Percentiles rank a stretch among this genome's conserved stretches.
Evolutionary conservation across 2,888 invertebrate genomes (phyloP).

Genomic region (Quadroppia sp.): DNA sequence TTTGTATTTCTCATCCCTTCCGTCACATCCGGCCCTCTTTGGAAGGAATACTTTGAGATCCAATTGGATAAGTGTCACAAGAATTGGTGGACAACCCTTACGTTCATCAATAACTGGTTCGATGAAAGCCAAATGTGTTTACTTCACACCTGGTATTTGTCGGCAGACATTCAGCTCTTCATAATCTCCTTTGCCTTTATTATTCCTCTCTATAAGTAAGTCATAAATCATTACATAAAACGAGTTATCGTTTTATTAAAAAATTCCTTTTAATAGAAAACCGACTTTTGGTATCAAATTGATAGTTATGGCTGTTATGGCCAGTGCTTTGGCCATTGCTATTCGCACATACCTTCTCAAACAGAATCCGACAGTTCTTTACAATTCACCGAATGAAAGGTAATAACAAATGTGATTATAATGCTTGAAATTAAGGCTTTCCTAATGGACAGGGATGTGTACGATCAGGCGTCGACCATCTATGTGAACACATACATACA

Average conservation of each 20-base stretch:
- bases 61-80: slow-evolving; percentile 46
- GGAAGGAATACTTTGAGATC: slow-evolving; percentile 46
- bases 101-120: slow-evolving; percentile 48
- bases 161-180: slow-evolving; percentile 47
- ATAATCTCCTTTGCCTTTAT: slow-evolving; percentile 42
- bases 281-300: slow-evolving; percentile 41
- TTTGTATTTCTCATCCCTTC: slow-evolving; percentile 46
- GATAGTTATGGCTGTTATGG: slow-evolving; percentile 11
- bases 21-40: slow-evolving; percentile 46
- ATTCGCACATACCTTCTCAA: slow-evolving; percentile 37
- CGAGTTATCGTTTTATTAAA: not conserved
- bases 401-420: slow-evolving; percentile 28
- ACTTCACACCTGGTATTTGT: slow-evolving; percentile 47
- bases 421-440: not conserved
- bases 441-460: slow-evolving; percentile 39
- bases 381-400: slow-evolving; percentile 45
- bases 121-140: slow-evolving; percentile 46
- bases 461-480: slow-evolving; percentile 42
- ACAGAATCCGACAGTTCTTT: slow-evolving; percentile 45
- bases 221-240: not conserved
- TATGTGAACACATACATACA: slow-evolving; percentile 46
- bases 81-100: slow-evolving; percentile 47
- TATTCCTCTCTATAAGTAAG: slow-evolving; percentile 44
- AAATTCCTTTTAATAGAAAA: not conserved
- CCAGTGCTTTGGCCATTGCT: slow-evolving; percentile 35